Conservation (phyloP, 1,140 invertebrate genomes). For the Littorina saxatilis region DNA sequence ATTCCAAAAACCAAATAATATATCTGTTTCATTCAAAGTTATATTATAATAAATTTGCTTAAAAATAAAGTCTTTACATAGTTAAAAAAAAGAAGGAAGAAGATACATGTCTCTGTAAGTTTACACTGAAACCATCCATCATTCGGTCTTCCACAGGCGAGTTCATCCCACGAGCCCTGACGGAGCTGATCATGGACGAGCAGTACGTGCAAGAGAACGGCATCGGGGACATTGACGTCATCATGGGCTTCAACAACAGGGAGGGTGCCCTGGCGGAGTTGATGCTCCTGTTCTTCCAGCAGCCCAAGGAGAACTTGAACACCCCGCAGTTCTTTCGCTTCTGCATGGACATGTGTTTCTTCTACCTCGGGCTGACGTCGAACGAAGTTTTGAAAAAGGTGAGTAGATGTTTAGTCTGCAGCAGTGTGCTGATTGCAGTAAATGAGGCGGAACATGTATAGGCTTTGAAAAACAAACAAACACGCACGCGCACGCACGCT, state of each 20-base stretch:
- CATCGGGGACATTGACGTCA: conserved; percentile 8
- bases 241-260: conserved; percentile 22
- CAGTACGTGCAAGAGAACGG: conserved; percentile 17
- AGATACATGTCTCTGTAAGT: too few species aligned
- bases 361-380: neutral
- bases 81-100: too few species aligned
- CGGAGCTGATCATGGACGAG: neutral
- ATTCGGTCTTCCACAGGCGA: neutral
- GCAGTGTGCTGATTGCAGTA: neutral
- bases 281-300: neutral
- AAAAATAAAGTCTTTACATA: too few species aligned
- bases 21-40: too few species aligned
- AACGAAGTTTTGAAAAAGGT: neutral
- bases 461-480: too few species aligned
- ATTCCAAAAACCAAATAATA: too few species aligned
- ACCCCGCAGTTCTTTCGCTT: neutral
- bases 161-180: neutral
- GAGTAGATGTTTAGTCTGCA: neutral
- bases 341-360: neutral
- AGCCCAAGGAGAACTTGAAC: neutral
- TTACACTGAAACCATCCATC: neutral
- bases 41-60: too few species aligned
- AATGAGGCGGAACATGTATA: neutral
- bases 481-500: too few species aligned
- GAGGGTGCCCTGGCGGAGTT: neutral